A percentile compares a stretch with the other conserved stretches of the same genome.
Conservation (phyloP, 1,140 invertebrate genomes). For the Zaprionus gabonicus region DNA sequence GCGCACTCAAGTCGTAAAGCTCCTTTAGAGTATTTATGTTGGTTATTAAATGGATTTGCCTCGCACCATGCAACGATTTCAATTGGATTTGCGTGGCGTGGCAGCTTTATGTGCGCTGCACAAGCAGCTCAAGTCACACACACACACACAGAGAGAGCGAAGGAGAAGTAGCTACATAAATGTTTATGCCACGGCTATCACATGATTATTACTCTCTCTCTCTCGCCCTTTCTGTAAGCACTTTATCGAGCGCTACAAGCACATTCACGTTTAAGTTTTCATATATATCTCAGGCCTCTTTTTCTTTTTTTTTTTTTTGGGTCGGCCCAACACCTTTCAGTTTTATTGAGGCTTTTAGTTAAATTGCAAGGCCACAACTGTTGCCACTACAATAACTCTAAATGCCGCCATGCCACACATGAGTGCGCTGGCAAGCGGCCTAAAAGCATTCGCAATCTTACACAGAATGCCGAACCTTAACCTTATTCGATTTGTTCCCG, state of each 20-base stretch:
- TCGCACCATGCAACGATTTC: slow-evolving; percentile 68
- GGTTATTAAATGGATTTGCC: slow-evolving; percentile 80
- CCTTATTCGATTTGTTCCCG: slow-evolving; percentile 68
- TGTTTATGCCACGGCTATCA: slow-evolving; percentile 58
- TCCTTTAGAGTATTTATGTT: slow-evolving; percentile 77
- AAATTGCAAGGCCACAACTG: slow-evolving; percentile 74
- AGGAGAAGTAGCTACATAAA: slow-evolving; percentile 60
- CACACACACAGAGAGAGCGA: background rate
- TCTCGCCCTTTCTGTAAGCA: slow-evolving; percentile 18
- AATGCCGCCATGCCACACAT: slow-evolving; percentile 47
- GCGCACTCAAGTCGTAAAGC: slow-evolving; percentile 78
- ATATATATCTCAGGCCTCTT: background rate
- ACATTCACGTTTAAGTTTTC: slow-evolving; percentile 21
- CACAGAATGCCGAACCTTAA: slow-evolving; percentile 47
- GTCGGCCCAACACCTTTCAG: slow-evolving; percentile 63
- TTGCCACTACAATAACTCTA: slow-evolving; percentile 71
- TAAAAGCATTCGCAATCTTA: slow-evolving; percentile 54
- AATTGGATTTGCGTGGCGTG: slow-evolving; percentile 72
- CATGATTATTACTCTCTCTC: slow-evolving; percentile 48
- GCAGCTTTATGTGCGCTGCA: slow-evolving; percentile 42
- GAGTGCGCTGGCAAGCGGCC: slow-evolving; percentile 25
- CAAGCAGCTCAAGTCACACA: no score
- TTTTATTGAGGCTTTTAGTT: slow-evolving; percentile 75
- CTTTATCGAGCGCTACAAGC: slow-evolving; percentile 45
- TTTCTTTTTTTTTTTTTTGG: slow-evolving; percentile 6